These are phyloP conservation scores for Abramis brama DNA, from an alignment of 2,113 vertebrate genomes.

Conservation along the genomic window DNA sequence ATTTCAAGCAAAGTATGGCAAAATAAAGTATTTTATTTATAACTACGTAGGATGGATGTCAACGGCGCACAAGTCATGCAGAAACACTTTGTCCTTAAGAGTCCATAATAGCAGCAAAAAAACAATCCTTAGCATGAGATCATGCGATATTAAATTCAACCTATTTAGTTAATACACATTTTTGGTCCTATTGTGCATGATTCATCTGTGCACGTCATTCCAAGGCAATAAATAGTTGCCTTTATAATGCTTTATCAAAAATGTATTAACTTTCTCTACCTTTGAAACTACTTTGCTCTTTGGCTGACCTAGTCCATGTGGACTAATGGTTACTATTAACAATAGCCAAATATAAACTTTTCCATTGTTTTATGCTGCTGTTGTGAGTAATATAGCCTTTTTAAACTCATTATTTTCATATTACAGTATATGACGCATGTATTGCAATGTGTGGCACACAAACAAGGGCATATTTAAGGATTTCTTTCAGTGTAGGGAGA, in stretches of 20 bases:
- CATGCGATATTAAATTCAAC: neutral
- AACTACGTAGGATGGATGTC: neutral
- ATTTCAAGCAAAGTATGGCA: neutral
- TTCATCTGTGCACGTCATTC: neutral
- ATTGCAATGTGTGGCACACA: neutral
- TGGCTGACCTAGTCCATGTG: neutral
- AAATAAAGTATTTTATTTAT: neutral
- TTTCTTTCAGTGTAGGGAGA: neutral
- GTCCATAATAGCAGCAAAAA: neutral
- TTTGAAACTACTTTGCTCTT: neutral
- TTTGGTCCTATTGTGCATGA: neutral
- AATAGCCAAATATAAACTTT: neutral
- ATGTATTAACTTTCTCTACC: neutral
- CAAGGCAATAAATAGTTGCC: neutral
- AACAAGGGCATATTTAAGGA: too few relatives aligned
- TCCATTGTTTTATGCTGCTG: neutral
- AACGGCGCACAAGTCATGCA: neutral
- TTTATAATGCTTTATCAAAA: neutral
- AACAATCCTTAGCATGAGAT: neutral
- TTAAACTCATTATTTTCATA: neutral
- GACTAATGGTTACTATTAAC: neutral
- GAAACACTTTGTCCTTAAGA: neutral
- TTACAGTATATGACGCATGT: neutral
- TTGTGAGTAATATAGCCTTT: neutral
- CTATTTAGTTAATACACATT: neutral